Base-by-base conservation (phyloP, 2,888 invertebrate species). In the Drosophila engyochracea region DNA sequence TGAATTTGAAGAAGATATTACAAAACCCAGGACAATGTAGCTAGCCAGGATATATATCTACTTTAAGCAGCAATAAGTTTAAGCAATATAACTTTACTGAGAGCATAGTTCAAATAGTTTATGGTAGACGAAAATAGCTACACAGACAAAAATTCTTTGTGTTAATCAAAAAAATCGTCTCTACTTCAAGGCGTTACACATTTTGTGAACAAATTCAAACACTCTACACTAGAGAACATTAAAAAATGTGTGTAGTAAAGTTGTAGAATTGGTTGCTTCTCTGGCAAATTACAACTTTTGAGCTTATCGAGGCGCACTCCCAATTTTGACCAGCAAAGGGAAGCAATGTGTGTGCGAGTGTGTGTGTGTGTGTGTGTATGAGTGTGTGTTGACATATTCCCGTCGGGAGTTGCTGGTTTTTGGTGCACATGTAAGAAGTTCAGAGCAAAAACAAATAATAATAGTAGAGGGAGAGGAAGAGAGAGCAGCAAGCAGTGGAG, bases 401-500 rank as follows among this genome's bases (percentile, higher is more conserved):
- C 90, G 83, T 60, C 90, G 85, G 90, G 67, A 73, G 39, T 73
- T 54, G 65, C 60, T 41, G 73, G 64, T 39, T 52, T 52, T 52
- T 19, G 62, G 30, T 41, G 47, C 79, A 78, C 79, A 76, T 83
- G 74, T 87, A 87, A 90, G 87, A 89, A 90, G 89, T 86, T 87
- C 87, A 87, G 85, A 78, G 82, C 70, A 69, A 86, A 80, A 71
- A 63, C 89, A 87, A 87, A 87, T 89, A 87, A 55, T 47, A 22
- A 35, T n/a, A 4, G 14, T 3, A 25, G 25, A 14, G 57, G 14
- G 16, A 16, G 47, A 28, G 28, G 28, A 28, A 28, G 28, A 22
- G 22, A 44, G 12, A 25, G 16, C 53, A 16, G 35, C 31, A 9
- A 10, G n/a, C 30, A 28, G 12, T 16, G 10, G 22, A 22, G 25